Percentiles rank a stretch among this genome's conserved stretches.
These are phyloP conservation scores for Hyles vespertilio DNA, from an alignment of 1,140 invertebrate species.

Conservation along the genomic window DNA sequence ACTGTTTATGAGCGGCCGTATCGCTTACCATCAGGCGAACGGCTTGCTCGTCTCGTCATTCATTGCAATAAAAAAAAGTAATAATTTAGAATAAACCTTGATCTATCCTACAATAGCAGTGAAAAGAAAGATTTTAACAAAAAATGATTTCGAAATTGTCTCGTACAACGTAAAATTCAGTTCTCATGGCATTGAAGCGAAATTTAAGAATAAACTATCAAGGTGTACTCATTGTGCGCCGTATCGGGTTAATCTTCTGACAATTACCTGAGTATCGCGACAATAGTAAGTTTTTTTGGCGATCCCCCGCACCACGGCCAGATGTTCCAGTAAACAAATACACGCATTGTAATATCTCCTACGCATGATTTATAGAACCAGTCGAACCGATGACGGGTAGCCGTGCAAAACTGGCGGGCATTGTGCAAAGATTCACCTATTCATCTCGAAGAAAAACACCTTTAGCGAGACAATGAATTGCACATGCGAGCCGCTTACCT, in stretches of 20 bases:
- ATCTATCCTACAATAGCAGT: too few species aligned
- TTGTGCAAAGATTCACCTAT: slow-evolving; percentile 65
- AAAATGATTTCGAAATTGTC: too few species aligned
- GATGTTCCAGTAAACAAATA: slow-evolving; percentile 66
- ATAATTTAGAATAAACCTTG: too few species aligned
- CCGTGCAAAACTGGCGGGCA: slow-evolving; percentile 40
- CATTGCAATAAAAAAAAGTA: too few species aligned
- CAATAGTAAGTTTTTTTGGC: slow-evolving; percentile 56
- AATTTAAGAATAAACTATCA: slow-evolving; percentile 38
- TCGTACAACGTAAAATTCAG: too few species aligned
- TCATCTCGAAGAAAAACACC: slow-evolving; percentile 51
- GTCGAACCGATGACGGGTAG: slow-evolving; percentile 50
- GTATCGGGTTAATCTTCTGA: slow-evolving; percentile 71
- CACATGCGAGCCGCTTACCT: slow-evolving; percentile 65
- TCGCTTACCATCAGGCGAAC: too few species aligned
- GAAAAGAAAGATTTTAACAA: too few species aligned
- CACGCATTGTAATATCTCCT: slow-evolving; percentile 52
- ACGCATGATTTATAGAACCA: slow-evolving; percentile 63
- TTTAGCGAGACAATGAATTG: slow-evolving; percentile 61
- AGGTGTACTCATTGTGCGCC: slow-evolving; percentile 58
- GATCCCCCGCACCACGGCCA: slow-evolving; percentile 45
- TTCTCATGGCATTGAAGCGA: background rate
- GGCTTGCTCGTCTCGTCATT: too few species aligned
- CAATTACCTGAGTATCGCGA: slow-evolving; percentile 54
- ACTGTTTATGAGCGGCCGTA: too few species aligned